Base-by-base conservation (phyloP, 2,113 vertebrate species). In the Cepphus grylle region DNA sequence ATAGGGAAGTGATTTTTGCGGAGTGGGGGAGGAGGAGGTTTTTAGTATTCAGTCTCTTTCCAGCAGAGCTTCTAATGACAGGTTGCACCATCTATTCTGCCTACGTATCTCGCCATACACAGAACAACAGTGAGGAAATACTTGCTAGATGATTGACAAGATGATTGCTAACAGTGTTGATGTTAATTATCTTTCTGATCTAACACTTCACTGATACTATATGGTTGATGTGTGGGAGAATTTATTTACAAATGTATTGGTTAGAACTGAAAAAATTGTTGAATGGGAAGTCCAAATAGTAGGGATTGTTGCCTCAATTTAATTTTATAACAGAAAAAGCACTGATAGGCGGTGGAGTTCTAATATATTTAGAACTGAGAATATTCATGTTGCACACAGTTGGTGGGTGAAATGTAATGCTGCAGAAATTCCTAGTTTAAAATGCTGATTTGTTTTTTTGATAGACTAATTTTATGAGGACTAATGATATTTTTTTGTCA, bases 121-220 rank as follows among this genome's bases (percentile, higher is more conserved):
- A 36, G 63, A 62, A 18, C 50, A 96, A 67, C 81, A 73, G n/a
- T 94, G 87, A 94, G 42, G 94, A 96, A 96, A 94, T 81, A 92
- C 86, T 71, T 81, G 82, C 72, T 74, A 66, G 67, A 30, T 84
- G 80, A 67, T 91, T 84, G 83, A 45, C 29, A 91, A 86, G 72
- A 53, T 82, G 81, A 90, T 82, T 90, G 76, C 56, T 71, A 71
- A 42, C 27, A 81, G 50, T 74, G 83, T 86, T 94, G 89, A 71
- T 27, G 43, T 66, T 40, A 73, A 25, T 61, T 70, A 29, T 67
- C 42, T 78, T 86, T 81, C 77, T 89, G 36, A 74, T 91, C 56
- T 87, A 74, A 74, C n/a, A 55, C 61, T 78, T 83, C 43, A 47
- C 34, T 49, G 27, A 15, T 49, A 42, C 29, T 90, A 13, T 26